These are phyloP conservation scores for Ochotona princeps DNA, from an alignment of 2,113 vertebrate genomes.

Conservation along the genomic window DNA sequence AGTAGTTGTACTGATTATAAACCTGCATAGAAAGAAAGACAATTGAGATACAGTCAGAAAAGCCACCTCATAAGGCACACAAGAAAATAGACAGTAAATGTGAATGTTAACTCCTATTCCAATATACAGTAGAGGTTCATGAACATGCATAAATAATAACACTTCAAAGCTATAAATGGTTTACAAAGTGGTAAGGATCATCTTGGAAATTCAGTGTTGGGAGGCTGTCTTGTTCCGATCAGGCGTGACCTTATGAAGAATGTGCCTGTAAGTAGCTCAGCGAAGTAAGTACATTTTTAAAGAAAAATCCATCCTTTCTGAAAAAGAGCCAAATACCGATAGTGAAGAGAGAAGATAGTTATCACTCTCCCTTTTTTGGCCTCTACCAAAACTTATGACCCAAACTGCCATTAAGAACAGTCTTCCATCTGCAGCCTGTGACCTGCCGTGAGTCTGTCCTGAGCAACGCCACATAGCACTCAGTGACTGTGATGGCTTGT, in stretches of 20 bases:
- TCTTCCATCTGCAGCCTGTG: background rate
- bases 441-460: background rate
- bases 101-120: constrained; percentile 89
- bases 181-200: constrained; percentile 79
- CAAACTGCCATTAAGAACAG: background rate
- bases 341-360: background rate
- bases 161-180: constrained; percentile 81
- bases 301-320: background rate
- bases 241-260: constrained; percentile 38
- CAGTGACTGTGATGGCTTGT: constrained; percentile 60
- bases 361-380: background rate
- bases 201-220: constrained; percentile 39
- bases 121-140: constrained; percentile 89
- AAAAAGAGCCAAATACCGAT: constrained; percentile 29
- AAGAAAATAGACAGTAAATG: constrained; percentile 94
- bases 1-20: constrained; percentile 87
- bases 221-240: background rate
- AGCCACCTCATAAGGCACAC: constrained; percentile 92
- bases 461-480: constrained; percentile 21
- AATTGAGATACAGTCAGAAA: constrained; percentile 90
- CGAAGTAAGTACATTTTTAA: constrained; percentile 24
- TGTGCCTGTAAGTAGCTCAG: constrained; percentile 40
- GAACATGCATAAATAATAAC: constrained; percentile 88
- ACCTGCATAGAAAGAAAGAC: constrained; percentile 92
- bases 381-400: background rate